A percentile compares a stretch with the other conserved stretches of the same genome.
Conservation (phyloP, 2,797 vertebrate species). For the Diceros bicornis region DNA sequence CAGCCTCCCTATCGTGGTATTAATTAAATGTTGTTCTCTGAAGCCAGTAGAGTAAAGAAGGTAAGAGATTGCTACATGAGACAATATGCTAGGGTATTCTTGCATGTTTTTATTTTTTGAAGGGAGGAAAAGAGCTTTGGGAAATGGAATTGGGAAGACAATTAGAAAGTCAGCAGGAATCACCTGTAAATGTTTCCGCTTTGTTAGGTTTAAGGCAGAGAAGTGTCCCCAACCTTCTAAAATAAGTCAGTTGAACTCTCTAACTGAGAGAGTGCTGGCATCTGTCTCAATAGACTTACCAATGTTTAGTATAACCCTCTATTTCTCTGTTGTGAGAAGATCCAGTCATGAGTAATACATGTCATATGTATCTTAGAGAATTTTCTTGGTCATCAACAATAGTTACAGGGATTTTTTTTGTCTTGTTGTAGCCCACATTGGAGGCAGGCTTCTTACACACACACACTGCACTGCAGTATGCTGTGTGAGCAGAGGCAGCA, state of each 20-base stretch:
- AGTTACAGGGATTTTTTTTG: neutral
- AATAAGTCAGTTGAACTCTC: neutral
- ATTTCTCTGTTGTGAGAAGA: neutral
- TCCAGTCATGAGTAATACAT: neutral
- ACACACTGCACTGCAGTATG: conserved; percentile 58
- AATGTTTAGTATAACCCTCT: accelerated
- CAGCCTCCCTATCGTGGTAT: neutral
- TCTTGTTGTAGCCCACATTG: neutral
- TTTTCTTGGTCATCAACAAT: neutral
- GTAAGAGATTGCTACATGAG: neutral
- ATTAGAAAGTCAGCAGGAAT: neutral
- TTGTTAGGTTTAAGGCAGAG: neutral
- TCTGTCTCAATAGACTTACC: neutral
- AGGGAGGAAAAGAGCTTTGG: neutral
- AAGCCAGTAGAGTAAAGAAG: neutral
- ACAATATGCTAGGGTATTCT: neutral
- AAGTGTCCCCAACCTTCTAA: neutral
- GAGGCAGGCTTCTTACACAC: neutral
- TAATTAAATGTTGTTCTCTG: neutral
- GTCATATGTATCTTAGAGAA: neutral
- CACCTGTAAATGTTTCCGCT: neutral
- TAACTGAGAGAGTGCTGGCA: accelerated
- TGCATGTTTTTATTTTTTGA: neutral
- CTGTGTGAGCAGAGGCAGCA: neutral
- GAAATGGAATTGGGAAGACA: neutral